A percentile compares a stretch with the other conserved stretches of the same genome.
Evolutionary conservation across 1,140 invertebrate species (phyloP).

Genomic region (Dreissena polymorpha): DNA sequence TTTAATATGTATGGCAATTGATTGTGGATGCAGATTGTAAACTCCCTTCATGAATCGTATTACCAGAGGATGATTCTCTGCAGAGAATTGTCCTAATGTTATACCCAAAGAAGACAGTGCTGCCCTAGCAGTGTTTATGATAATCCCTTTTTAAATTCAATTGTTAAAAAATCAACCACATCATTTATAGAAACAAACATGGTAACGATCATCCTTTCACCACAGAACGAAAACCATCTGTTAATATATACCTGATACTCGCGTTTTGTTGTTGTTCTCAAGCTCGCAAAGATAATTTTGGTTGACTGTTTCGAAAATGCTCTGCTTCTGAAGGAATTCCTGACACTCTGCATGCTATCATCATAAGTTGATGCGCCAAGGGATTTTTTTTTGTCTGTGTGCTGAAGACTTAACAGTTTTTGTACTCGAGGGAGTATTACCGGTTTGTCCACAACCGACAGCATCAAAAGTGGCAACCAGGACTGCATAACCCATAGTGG

Average conservation of each 20-base stretch:
- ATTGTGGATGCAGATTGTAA: slow-evolving; percentile 5
- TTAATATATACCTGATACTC: slow-evolving; percentile 39
- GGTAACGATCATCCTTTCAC: slow-evolving; percentile 29
- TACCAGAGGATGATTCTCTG: slow-evolving; percentile 26
- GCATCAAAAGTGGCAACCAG: slow-evolving; percentile 39
- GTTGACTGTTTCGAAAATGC: slow-evolving; percentile 11
- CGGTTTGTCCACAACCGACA: not conserved
- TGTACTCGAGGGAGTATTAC: slow-evolving; percentile 21
- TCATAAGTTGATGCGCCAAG: not conserved
- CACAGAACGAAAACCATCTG: slow-evolving; percentile 32
- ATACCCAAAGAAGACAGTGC: slow-evolving; percentile 19
- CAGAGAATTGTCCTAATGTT: slow-evolving; percentile 14
- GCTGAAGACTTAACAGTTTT: not conserved
- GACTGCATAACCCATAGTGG: slow-evolving; percentile 51
- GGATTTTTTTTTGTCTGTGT: slow-evolving; percentile 1
- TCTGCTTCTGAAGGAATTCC: slow-evolving; percentile 8
- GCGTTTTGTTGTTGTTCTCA: slow-evolving; percentile 31
- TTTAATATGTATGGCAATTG: not conserved
- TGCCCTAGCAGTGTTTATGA: slow-evolving; percentile 38
- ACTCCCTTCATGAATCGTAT: slow-evolving; percentile 24
- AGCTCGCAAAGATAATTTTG: slow-evolving; percentile 23
- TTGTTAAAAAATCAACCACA: slow-evolving; percentile 40
- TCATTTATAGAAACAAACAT: slow-evolving; percentile 27
- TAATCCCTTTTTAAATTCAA: slow-evolving; percentile 16
- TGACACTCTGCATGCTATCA: slow-evolving; percentile 42